Evolutionary conservation across 2,797 vertebrate genomes (phyloP).

Genomic region (Silurus lanzhouensis): DNA sequence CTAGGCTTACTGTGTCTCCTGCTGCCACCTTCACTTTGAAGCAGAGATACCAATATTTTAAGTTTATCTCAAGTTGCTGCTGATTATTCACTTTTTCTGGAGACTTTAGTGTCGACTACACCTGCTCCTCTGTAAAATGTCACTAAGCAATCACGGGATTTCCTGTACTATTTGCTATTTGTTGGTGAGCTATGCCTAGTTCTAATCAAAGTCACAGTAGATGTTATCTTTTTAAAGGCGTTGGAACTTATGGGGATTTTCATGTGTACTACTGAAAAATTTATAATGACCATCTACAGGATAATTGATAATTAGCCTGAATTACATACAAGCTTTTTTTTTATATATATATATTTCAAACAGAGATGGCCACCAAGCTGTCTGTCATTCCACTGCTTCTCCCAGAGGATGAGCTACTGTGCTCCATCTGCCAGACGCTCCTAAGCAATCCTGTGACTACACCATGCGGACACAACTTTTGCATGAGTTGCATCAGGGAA

Average conservation of each 20-base stretch:
- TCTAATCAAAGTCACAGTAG: too few species aligned
- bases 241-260: background rate
- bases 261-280: background rate
- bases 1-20: too few species aligned
- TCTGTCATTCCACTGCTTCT: constrained; percentile 31
- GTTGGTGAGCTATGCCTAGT: background rate
- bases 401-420: constrained; percentile 32
- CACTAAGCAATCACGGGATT: background rate
- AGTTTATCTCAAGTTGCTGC: too few species aligned
- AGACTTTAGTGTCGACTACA: too few species aligned
- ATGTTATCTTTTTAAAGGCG: background rate
- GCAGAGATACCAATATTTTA: too few species aligned
- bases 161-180: background rate
- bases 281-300: background rate
- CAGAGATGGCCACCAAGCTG: constrained; percentile 20
- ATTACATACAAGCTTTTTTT: background rate
- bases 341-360: background rate
- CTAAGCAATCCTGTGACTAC: constrained; percentile 38
- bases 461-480: constrained; percentile 47
- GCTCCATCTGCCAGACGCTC: constrained; percentile 34
- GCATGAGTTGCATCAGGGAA: constrained; percentile 13
- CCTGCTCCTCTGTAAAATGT: too few species aligned
- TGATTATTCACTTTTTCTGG: background rate
- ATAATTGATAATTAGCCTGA: background rate
- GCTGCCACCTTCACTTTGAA: too few species aligned